Percentiles rank a stretch among this genome's conserved stretches.
Evolutionary conservation across 2,797 vertebrate genomes (phyloP).

Genomic region (Microctenopoma lineatum): DNA sequence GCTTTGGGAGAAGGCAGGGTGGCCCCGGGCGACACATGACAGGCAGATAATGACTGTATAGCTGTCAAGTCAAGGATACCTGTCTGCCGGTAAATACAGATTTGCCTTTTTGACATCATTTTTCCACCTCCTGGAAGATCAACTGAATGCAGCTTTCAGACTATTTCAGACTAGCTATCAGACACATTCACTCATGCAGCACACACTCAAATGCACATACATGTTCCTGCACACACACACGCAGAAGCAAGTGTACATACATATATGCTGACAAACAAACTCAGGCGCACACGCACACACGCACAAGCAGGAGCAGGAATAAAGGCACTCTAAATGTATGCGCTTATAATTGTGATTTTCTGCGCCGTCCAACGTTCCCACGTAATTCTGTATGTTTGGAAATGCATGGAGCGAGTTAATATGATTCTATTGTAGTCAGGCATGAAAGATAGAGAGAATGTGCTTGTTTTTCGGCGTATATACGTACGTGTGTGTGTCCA

Average conservation of each 20-base stretch:
- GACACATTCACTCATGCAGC: conserved; percentile 41
- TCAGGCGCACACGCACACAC: conserved; percentile 4
- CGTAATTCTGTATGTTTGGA: conserved; percentile 73
- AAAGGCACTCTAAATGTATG: conserved; percentile 74
- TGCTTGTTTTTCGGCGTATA: conserved; percentile 37
- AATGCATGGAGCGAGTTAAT: conserved; percentile 76
- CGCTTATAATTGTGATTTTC: conserved; percentile 82
- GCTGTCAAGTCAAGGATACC: conserved; percentile 89
- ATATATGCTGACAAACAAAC: conserved; percentile 37
- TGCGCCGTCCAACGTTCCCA: conserved; percentile 65
- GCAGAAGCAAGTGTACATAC: conserved; percentile 10
- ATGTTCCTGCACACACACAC: conserved; percentile 20
- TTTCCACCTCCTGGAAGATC: conserved; percentile 83
- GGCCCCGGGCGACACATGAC: conserved; percentile 85
- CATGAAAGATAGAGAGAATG: conserved; percentile 70
- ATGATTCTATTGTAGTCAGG: conserved; percentile 79
- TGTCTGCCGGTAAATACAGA: conserved; percentile 89
- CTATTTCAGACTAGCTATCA: conserved; percentile 67
- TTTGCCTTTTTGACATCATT: conserved; percentile 88
- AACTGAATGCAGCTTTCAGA: conserved; percentile 79
- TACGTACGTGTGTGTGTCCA: conserved; percentile 57
- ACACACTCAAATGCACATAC: conserved; percentile 14
- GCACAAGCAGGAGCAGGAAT: conserved; percentile 54
- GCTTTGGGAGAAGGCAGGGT: conserved; percentile 77
- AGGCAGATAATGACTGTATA: conserved; percentile 90